Evolutionary conservation across 2,888 invertebrate species (phyloP).

Genomic region (Oxyscelio sp.): DNA sequence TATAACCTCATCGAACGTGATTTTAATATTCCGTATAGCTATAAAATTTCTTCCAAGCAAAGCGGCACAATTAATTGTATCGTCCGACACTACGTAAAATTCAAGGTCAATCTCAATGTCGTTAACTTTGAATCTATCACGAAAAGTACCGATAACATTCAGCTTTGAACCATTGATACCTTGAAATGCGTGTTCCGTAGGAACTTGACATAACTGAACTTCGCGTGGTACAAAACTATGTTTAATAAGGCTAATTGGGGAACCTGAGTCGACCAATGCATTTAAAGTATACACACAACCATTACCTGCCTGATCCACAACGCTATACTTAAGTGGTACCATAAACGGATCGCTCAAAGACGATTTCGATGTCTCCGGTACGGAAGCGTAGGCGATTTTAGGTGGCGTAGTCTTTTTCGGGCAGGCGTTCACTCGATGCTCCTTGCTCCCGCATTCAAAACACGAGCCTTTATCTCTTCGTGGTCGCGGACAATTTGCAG

Average conservation of each 20-base stretch:
- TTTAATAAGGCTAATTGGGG: slow-evolving; percentile 8
- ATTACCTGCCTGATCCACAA: background rate
- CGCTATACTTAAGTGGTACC: background rate
- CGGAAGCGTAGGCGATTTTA: background rate
- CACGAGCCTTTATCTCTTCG: slow-evolving; percentile 43
- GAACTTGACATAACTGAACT: background rate
- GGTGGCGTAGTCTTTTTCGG: slow-evolving; percentile 4
- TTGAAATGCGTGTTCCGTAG: background rate
- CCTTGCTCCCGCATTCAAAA: slow-evolving; percentile 37
- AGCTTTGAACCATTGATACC: background rate
- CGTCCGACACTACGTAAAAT: background rate
- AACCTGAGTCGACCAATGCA: slow-evolving; percentile 8
- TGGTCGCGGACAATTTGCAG: background rate
- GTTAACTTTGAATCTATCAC: background rate
- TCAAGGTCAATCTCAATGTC: background rate
- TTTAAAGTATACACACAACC: background rate
- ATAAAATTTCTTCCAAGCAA: background rate
- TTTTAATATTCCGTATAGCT: background rate
- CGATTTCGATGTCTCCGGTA: background rate
- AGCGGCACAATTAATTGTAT: background rate
- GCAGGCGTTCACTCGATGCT: slow-evolving; percentile 26
- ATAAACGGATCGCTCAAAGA: background rate
- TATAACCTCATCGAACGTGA: background rate
- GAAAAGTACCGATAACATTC: background rate
- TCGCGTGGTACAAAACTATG: background rate